Conservation (phyloP, 2,888 invertebrate genomes). For the Encarsia formosa region DNA sequence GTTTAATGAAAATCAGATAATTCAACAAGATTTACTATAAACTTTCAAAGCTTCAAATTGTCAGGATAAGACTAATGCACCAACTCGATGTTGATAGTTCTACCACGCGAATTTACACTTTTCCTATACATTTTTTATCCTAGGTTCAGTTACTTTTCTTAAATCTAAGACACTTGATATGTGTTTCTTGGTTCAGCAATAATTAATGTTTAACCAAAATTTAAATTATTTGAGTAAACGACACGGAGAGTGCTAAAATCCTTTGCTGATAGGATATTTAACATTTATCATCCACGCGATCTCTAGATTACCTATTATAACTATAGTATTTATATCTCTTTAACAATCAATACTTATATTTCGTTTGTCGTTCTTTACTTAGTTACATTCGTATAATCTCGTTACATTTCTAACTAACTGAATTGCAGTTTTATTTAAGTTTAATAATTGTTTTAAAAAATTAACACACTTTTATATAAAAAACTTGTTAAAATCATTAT, state of each 20-base stretch:
- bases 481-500: too few species aligned
- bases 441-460: neutral
- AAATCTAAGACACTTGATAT: constrained; percentile 43
- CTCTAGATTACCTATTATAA: constrained; percentile 10
- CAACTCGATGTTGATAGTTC: constrained; percentile 24
- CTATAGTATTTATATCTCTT: constrained; percentile 19
- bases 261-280: constrained; percentile 42
- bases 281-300: constrained; percentile 6
- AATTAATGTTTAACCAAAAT: constrained; percentile 29
- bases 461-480: too few species aligned
- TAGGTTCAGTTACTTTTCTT: constrained; percentile 15
- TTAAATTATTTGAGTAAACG: neutral
- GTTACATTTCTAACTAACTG: neutral
- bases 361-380: constrained; percentile 1
- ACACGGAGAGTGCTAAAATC: constrained; percentile 26
- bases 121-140: constrained; percentile 12
- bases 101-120: constrained; percentile 15
- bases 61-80: constrained; percentile 19
- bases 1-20: too few species aligned
- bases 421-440: neutral
- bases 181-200: constrained; percentile 49
- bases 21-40: neutral
- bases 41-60: constrained; percentile 3
- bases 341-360: constrained; percentile 10
- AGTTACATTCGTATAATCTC: too few species aligned